Conservation (phyloP, 2,113 vertebrate species). For the Morone chrysops region DNA sequence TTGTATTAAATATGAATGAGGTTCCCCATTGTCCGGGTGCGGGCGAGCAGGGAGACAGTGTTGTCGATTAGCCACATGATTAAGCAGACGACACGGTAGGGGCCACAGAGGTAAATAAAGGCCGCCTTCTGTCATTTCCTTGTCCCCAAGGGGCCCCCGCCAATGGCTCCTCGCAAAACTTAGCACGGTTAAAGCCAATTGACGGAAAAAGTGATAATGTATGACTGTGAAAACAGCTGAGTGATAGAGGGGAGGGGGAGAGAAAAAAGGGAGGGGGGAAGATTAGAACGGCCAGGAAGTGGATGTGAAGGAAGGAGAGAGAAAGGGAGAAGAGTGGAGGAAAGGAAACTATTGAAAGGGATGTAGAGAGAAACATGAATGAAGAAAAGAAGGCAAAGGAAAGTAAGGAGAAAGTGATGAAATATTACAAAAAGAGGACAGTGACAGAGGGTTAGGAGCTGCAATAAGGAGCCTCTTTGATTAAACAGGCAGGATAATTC, state of each 20-base stretch:
- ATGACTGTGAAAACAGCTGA: constrained; percentile 84
- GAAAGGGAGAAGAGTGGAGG: constrained; percentile 16
- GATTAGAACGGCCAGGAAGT: constrained; percentile 49
- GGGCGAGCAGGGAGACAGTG: constrained; percentile 84
- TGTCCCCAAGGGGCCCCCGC: constrained; percentile 76
- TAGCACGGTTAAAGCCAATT: constrained; percentile 81
- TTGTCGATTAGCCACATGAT: constrained; percentile 96
- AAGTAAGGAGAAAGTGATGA: constrained; percentile 29
- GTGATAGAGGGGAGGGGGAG: constrained; percentile 56
- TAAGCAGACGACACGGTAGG: constrained; percentile 96
- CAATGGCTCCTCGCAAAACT: constrained; percentile 75
- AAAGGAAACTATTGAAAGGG: constrained; percentile 4
- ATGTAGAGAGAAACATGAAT: neutral
- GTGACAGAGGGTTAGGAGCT: constrained; percentile 34
- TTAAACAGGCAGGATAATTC: constrained; percentile 84
- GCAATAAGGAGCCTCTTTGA: constrained; percentile 69
- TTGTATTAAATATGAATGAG: constrained; percentile 97
- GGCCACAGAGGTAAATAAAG: constrained; percentile 93
- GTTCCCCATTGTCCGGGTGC: constrained; percentile 86
- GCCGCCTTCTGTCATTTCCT: constrained; percentile 95
- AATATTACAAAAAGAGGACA: constrained; percentile 30
- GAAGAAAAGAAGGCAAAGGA: neutral
- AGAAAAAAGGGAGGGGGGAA: constrained; percentile 22
- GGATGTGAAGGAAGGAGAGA: constrained; percentile 33
- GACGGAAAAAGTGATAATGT: constrained; percentile 85